Percentiles rank a stretch among this genome's conserved stretches.
These are phyloP conservation scores for Clarias platycephalus DNA, from an alignment of 2,797 vertebrate genomes.

Conservation along the genomic window DNA sequence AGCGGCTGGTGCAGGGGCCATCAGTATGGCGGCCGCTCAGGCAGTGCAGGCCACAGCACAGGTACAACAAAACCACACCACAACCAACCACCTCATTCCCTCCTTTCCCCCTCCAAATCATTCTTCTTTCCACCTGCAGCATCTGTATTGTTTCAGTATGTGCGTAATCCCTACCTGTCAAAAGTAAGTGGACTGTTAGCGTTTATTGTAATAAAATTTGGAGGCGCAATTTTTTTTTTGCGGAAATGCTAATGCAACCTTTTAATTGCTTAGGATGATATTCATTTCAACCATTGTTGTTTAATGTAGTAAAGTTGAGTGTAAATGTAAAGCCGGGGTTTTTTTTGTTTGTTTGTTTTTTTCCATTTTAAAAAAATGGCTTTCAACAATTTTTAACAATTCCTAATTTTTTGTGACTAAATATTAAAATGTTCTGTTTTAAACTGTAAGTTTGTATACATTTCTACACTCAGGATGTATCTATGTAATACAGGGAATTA, in stretches of 20 bases:
- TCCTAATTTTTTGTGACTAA: not conserved
- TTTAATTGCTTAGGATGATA: not conserved
- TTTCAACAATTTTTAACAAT: not conserved
- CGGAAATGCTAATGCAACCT: not conserved
- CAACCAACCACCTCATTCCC: not conserved
- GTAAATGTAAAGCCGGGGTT: not conserved
- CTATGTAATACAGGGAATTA: no score
- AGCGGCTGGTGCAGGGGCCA: constrained; percentile 85
- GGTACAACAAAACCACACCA: constrained; percentile 67
- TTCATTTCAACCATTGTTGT: not conserved
- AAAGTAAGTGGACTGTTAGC: not conserved
- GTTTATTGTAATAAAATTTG: not conserved
- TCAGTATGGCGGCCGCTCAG: constrained; percentile 97
- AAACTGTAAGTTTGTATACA: not conserved
- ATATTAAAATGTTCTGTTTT: not conserved
- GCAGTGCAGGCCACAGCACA: constrained; percentile 98
- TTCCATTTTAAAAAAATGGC: no score
- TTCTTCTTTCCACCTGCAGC: not conserved
- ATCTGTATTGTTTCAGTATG: not conserved
- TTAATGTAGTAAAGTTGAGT: not conserved
- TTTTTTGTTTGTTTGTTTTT: not conserved
- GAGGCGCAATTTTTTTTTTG: no score
- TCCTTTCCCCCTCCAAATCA: not conserved
- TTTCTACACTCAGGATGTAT: not conserved
- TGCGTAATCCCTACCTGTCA: no score